A percentile compares a stretch with the other conserved stretches of the same genome.
Evolutionary conservation across 2,797 vertebrate genomes (phyloP).

Genomic region (Hephaestus fuliginosus): DNA sequence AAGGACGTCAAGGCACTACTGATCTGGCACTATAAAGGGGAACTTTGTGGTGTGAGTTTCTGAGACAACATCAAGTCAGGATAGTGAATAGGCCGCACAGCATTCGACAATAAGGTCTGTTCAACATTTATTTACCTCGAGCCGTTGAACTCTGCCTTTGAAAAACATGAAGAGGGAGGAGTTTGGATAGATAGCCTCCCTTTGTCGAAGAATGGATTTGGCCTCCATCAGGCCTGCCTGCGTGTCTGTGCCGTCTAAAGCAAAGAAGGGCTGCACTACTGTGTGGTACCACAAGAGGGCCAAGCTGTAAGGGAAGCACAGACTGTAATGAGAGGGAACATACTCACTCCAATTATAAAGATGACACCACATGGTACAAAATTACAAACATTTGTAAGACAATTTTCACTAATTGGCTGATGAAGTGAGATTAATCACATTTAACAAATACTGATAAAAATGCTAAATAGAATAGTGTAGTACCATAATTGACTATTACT

Average conservation of each 20-base stretch:
- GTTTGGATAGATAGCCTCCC: constrained; percentile 95
- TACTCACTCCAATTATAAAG: neutral
- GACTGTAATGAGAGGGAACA: neutral
- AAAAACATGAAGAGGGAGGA: constrained; percentile 99
- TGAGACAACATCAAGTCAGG: neutral
- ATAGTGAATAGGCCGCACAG: neutral
- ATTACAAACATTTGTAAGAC: neutral
- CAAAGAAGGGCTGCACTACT: constrained; percentile 98
- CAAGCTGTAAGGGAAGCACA: constrained; percentile 82
- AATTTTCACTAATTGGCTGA: neutral
- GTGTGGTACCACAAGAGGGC: constrained; percentile 99
- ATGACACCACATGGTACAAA: neutral
- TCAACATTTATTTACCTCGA: constrained; percentile 88
- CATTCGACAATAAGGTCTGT: neutral
- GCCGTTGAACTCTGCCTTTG: constrained; percentile 97
- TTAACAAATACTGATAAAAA: neutral
- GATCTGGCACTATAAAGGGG: constrained; percentile 92
- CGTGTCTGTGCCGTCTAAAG: constrained; percentile 94
- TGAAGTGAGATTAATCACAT: neutral
- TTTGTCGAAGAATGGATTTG: constrained; percentile 94
- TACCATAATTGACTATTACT: neutral
- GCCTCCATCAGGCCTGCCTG: constrained; percentile 93
- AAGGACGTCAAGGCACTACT: constrained; percentile 97
- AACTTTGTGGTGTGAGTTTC: constrained; percentile 38
- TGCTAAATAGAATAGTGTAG: neutral